Evolutionary conservation across 2,888 invertebrate genomes (phyloP).

Genomic region (Chaetoderma sp.): DNA sequence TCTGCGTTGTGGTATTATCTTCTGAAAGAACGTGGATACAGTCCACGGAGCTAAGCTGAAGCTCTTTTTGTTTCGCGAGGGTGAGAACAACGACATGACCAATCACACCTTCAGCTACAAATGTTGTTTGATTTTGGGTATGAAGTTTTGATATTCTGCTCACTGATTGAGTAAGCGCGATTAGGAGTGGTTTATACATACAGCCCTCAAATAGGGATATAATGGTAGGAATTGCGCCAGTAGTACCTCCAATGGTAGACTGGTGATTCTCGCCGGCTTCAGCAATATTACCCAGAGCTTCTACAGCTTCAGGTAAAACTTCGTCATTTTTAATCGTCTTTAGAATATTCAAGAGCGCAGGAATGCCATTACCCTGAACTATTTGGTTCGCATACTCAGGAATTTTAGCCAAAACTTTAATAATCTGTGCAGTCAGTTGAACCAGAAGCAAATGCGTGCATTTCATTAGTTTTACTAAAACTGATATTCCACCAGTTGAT

Average conservation of each 20-base stretch:
- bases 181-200: slow-evolving; percentile 49
- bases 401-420: slow-evolving; percentile 52
- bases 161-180: slow-evolving; percentile 55
- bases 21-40: slow-evolving; percentile 60
- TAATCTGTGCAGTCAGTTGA: slow-evolving; percentile 53
- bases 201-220: slow-evolving; percentile 53
- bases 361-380: slow-evolving; percentile 57
- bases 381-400: slow-evolving; percentile 54
- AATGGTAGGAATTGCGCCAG: slow-evolving; percentile 67
- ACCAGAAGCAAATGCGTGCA: slow-evolving; percentile 46
- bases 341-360: slow-evolving; percentile 51
- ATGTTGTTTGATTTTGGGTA: slow-evolving; percentile 54
- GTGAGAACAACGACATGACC: slow-evolving; percentile 54
- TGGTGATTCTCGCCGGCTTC: slow-evolving; percentile 49
- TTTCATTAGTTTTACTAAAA: slow-evolving; percentile 56
- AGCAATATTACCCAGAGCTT: slow-evolving; percentile 58
- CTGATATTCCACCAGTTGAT: slow-evolving; percentile 52
- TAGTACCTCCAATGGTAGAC: slow-evolving; percentile 45
- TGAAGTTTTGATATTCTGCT: slow-evolving; percentile 50
- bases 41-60: slow-evolving; percentile 64
- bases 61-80: slow-evolving; percentile 51
- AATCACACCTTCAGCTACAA: slow-evolving; percentile 58
- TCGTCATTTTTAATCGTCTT: slow-evolving; percentile 53
- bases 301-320: slow-evolving; percentile 54
- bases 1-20: slow-evolving; percentile 59